Evolutionary conservation across 2,888 invertebrate species (phyloP).

Genomic region (Drosophila neotestacea): DNA sequence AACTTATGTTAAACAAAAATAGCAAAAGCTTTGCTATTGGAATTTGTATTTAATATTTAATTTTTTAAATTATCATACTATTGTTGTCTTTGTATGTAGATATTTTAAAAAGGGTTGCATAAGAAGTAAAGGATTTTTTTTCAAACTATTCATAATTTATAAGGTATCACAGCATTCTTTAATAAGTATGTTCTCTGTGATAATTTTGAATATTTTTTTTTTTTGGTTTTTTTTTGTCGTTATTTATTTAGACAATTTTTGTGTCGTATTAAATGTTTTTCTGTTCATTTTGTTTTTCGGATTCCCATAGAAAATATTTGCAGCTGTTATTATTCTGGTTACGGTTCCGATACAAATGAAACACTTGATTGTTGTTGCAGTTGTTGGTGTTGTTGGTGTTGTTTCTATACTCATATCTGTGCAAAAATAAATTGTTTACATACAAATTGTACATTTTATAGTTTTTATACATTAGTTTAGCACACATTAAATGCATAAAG

Average conservation of each 20-base stretch:
- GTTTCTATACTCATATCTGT: constrained; percentile 23
- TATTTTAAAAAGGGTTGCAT: neutral
- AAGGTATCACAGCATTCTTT: constrained; percentile 4
- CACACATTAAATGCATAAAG: constrained; percentile 27
- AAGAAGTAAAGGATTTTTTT: neutral
- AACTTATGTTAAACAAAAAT: too few relatives aligned
- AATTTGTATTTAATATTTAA: too few relatives aligned
- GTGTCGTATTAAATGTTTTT: constrained; percentile 34
- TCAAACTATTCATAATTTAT: neutral
- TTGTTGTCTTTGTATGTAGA: neutral
- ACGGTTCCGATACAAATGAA: constrained; percentile 10
- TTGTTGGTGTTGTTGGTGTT: constrained; percentile 13
- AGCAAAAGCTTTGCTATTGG: too few relatives aligned
- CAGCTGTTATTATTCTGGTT: constrained; percentile 18
- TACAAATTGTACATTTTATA: constrained; percentile 32
- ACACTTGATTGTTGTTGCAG: constrained; percentile 7
- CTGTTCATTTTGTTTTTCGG: constrained; percentile 18
- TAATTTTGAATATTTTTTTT: neutral
- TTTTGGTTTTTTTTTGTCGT: neutral
- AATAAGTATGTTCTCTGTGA: constrained; percentile 5
- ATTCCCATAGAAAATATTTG: constrained; percentile 47
- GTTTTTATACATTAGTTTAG: constrained; percentile 13
- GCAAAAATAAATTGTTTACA: constrained; percentile 47
- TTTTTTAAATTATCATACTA: neutral
- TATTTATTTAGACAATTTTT: constrained; percentile 31